Percentiles rank a stretch among this genome's conserved stretches.
phyloP scores from a whole-genome alignment of 2,797 vertebrate species.

The Lepus oiostolus region DNA sequence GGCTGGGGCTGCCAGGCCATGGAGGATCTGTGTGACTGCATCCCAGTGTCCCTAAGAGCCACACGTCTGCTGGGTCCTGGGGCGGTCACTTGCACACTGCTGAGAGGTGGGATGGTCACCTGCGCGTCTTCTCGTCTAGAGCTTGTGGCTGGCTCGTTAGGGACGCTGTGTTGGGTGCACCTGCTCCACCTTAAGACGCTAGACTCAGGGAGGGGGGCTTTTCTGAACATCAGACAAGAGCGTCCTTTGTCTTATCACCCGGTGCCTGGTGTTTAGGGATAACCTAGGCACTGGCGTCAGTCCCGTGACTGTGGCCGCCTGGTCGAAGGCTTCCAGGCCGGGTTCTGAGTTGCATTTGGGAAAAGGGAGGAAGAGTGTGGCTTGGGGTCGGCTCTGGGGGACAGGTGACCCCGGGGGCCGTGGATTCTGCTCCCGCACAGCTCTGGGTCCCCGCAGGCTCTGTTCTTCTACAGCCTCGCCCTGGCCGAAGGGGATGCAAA shows the following conservation, averaged over 20 bases:
- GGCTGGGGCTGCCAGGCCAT: neutral
- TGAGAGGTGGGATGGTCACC: neutral
- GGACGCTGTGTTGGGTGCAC: neutral
- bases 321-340: neutral
- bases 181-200: too few relatives aligned
- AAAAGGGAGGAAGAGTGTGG: neutral
- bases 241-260: too few relatives aligned
- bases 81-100: fast-evolving
- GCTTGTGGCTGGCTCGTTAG: fast-evolving
- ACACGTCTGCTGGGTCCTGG: fast-evolving
- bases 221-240: too few relatives aligned
- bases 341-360: neutral
- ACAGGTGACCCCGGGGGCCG: too few relatives aligned
- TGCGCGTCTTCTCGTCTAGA: neutral
- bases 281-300: neutral
- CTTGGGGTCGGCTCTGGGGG: neutral
- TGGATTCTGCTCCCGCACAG: neutral
- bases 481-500: constrained; percentile 87
- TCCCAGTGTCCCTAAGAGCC: neutral
- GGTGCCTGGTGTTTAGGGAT: neutral
- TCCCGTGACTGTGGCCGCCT: neutral
- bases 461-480: constrained; percentile 93
- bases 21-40: too few relatives aligned
- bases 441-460: constrained; percentile 87
- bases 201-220: too few relatives aligned